Evolutionary conservation across 2,113 vertebrate species (phyloP), one percentile per base, ranked within the genome.

Genomic region (Stomatorhinus ivindoensis): DNA sequence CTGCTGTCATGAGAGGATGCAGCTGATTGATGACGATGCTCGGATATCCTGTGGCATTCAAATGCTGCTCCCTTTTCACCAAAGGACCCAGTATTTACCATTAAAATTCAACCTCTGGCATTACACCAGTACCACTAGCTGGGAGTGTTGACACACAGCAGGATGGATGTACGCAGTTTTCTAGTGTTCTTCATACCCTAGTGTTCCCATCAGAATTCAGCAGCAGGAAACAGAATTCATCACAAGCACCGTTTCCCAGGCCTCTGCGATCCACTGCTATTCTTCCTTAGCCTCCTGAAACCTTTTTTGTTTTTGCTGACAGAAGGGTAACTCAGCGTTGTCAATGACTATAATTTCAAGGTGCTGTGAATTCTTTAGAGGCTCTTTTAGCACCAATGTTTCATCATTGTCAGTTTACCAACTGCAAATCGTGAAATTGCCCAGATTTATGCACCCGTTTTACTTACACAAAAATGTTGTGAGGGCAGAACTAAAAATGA

Each of bases 1-100:
- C 35, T 6, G 73, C 73, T 80, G 73, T 80, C 73, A 80, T 80
- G 35, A 39, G 35, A 80, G 31, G 17, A 39, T 39, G 35, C 73
- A 80, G 15, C 73, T 39, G 73, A 80, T 80, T 80, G 93, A 90
- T 92, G 80, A 93, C 91, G 90, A 92, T 80, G 31, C 17, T 80
- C 35, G 1, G 15, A 80, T 80, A 42, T 80, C 13, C 17, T 17
- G 35, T 80, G 73, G 73, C 73, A 80, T 80, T 80, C 15, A 39
- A 80, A 80, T 42, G 73, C 31, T 39, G 4, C 73, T 80, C 35
- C 61, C 0, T 31, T 69, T 31, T 13, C 13, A 69, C 61, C 61
- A 69, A 69, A 69, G 61, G 61, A 69, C 61, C 61, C 73, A 80
- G 19, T 80, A 80, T 42, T 42, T 80, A 19, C 73, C 35, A 80